Base-by-base conservation (phyloP, 2,888 invertebrate genomes). In the Drosophila gaucha region DNA sequence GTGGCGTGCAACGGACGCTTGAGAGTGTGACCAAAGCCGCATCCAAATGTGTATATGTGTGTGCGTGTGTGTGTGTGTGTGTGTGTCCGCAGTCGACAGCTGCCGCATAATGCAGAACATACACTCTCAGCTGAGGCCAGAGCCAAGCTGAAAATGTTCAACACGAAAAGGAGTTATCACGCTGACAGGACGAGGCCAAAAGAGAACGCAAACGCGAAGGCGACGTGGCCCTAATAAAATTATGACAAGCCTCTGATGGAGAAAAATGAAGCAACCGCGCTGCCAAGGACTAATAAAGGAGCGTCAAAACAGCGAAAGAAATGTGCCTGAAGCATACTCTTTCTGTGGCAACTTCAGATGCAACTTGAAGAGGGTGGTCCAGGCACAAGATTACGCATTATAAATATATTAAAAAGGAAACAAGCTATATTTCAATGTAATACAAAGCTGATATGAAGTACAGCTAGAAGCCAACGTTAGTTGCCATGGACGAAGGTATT, bases 121-220 rank as follows among this genome's bases (percentile, higher is more conserved):
- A 58, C 58, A 71, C 66, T 56, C 67, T 64, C 66, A 30, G 55
- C 57, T 47, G 56, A 56, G 67, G 60, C 74, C 57, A 69, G 47
- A 67, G 73, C 72, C 71, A 67, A 78, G 80, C 69, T 87, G 74
- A 83, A 88, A 88, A 88, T 86, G 89, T 87, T 87, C 64, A 87
- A 86, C 86, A 87, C 80, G 78, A 82, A 86, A 83, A 84, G 86
- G 88, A 87, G 86, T 82, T 89, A 85, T 85, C 86, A 79, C 67
- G 70, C 78, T 82, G 88, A 78, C 86, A 86, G 77, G 57, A 68
- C 50, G 71, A 36, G 63, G 56, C 43, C 31, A 66, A n/a, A n/a
- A n/a, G n/a, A n/a, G 36, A 24, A 56, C 68, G 49, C 38, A 55
- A 31, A 31, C 30, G 44, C 44, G 8, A 18, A 20, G 12, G 28